Conservation (phyloP, 2,113 vertebrate genomes). For the Thinocorus orbignyianus region DNA sequence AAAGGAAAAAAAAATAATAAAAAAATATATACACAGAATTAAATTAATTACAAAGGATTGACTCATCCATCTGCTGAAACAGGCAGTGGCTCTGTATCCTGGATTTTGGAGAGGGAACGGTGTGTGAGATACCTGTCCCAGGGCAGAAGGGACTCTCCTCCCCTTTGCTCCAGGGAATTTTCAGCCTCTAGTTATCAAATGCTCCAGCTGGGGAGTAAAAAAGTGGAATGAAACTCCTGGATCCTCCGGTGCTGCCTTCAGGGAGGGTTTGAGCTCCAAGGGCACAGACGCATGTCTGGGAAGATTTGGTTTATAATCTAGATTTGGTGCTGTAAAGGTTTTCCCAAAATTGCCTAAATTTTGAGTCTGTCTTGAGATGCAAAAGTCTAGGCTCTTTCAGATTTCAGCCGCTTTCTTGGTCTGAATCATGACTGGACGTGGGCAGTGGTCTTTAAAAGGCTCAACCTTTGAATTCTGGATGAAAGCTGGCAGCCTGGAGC, state of each 20-base stretch:
- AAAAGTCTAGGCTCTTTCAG: neutral
- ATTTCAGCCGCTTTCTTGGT: neutral
- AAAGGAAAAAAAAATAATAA: neutral
- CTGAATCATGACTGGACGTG: neutral
- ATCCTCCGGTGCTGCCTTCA: neutral
- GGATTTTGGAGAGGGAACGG: neutral
- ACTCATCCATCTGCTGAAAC: neutral
- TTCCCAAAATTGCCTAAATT: neutral
- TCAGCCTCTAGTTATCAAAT: neutral
- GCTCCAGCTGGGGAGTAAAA: neutral
- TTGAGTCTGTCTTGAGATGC: neutral
- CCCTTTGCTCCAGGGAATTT: neutral
- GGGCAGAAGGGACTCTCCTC: neutral
- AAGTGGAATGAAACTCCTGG: neutral
- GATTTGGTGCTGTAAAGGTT: neutral
- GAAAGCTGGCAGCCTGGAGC: neutral
- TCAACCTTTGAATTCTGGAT: neutral
- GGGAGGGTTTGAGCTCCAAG: neutral
- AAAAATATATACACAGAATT: neutral
- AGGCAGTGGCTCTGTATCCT: neutral
- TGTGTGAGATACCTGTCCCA: neutral
- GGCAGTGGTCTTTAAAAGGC: neutral
- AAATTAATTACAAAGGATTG: neutral
- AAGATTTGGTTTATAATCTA: neutral
- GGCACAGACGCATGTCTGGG: neutral